Conservation (phyloP, 2,797 vertebrate species). For the Brachymystax lenok region DNA sequence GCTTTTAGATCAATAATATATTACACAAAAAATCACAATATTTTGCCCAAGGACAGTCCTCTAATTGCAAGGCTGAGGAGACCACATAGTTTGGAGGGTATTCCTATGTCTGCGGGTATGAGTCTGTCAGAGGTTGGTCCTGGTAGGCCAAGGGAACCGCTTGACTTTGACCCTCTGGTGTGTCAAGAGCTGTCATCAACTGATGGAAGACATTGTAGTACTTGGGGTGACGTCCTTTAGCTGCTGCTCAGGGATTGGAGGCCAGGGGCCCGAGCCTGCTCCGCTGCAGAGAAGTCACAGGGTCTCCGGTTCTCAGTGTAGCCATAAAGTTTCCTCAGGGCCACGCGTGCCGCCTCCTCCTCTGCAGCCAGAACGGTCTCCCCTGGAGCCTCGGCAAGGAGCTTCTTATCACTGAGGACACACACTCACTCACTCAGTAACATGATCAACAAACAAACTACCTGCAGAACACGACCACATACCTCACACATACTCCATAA, state of each 20-base stretch:
- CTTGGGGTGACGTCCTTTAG: slow-evolving; percentile 35
- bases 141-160: neutral
- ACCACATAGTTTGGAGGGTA: neutral
- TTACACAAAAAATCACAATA: slow-evolving; percentile 36
- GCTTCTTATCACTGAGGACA: slow-evolving; percentile 82
- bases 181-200: slow-evolving; percentile 5
- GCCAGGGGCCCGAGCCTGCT: slow-evolving; percentile 47
- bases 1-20: slow-evolving; percentile 31
- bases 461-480: neutral
- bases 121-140: neutral
- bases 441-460: neutral
- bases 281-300: slow-evolving; percentile 81
- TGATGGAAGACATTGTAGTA: slow-evolving; percentile 11
- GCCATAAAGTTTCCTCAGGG: slow-evolving; percentile 88
- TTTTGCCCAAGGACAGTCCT: slow-evolving; percentile 61
- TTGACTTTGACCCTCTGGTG: slow-evolving; percentile 1
- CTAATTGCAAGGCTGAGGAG: slow-evolving; percentile 58
- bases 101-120: neutral
- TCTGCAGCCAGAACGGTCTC: slow-evolving; percentile 88
- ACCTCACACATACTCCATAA: neutral
- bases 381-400: slow-evolving; percentile 91
- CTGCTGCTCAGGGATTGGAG: slow-evolving; percentile 64
- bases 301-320: slow-evolving; percentile 85
- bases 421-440: slow-evolving; percentile 7
- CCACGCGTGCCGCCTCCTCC: slow-evolving; percentile 92